Base-by-base conservation (phyloP, 2,888 invertebrate species). In the Hymenopus coronatus region DNA sequence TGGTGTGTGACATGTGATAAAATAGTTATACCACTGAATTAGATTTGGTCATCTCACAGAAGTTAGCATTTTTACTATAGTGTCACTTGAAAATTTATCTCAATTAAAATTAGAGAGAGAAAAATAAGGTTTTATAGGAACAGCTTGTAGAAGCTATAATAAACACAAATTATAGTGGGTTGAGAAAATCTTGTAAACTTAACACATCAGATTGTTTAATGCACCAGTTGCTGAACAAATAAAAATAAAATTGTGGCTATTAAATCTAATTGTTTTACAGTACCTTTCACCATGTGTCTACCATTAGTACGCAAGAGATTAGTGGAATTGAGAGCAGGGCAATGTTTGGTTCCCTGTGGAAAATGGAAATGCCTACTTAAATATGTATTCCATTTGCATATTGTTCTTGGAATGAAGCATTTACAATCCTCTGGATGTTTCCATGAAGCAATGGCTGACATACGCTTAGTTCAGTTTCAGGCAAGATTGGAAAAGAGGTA, bases 211-310 rank as follows among this genome's bases (percentile, higher is more conserved):
- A 7, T 4, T 33, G 4, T 33, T 33, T 33, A 33, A 33, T 33
- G 33, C 33, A 33, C 3, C 33, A 33, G 33, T 33, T 54, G 54
- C 54, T 54, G 54, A 3, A 54, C 15, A 33, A 15, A 14, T 54
- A 54, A 7, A 54, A 54, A 20, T 20, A 15, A 15, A 20, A 70
- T 85, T 1, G 25, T 94, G 94, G 90, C 90, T 54, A 20, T 90
- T 25, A 92, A 93, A 91, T 92, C 90, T n/a, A n/a, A n/a, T n/a
- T n/a, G n/a, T 91, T 92, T 95, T 89, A 91, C 92, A 92, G 93
- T 96, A 84, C 94, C 94, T 90, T 96, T 96, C 91, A 94, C 93
- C 90, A 92, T 94, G 90, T 95, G 96, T 90, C 93, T 95, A 28
- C 92, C 93, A 81, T 93, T 96, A 90, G 92, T 96, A 88, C 93